Evolutionary conservation across 2,888 invertebrate species (phyloP).

Genomic region (Clunio marinus): DNA sequence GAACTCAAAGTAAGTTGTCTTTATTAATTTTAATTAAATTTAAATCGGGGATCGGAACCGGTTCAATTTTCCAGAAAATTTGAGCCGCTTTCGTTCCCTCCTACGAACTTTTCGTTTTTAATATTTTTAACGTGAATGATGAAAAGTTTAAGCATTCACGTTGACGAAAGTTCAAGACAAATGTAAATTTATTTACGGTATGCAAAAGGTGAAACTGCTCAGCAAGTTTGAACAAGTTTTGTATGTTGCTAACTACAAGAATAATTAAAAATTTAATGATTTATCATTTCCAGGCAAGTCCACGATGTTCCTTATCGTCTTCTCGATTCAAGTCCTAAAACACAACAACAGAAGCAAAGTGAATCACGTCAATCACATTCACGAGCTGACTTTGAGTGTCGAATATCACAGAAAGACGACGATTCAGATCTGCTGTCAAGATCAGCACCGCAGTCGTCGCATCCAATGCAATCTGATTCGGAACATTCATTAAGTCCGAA

Average conservation of each 20-base stretch:
- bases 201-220: constrained; percentile 40
- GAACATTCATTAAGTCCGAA: constrained; percentile 47
- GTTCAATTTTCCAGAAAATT: too few relatives aligned
- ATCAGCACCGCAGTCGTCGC: constrained; percentile 51
- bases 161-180: too few relatives aligned
- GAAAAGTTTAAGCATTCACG: too few relatives aligned
- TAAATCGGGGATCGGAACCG: not conserved
- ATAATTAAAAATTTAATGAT: not conserved
- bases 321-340: constrained; percentile 63
- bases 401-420: constrained; percentile 59
- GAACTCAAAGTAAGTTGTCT: constrained; percentile 42
- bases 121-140: too few relatives aligned
- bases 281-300: constrained; percentile 44
- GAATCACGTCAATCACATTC: not conserved
- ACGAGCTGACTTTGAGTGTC: not conserved
- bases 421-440: constrained; percentile 49
- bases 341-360: constrained; percentile 44
- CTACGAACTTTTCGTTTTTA: too few relatives aligned
- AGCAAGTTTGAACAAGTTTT: constrained; percentile 33
- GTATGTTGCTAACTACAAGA: constrained; percentile 39
- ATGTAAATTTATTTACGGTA: too few relatives aligned
- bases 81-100: too few relatives aligned
- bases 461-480: constrained; percentile 50
- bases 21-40: not conserved
- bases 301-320: constrained; percentile 75